Percentiles rank a stretch among this genome's conserved stretches.
phyloP scores from a whole-genome alignment of 2,888 invertebrate species.

The Lithophane semibrunnea region DNA sequence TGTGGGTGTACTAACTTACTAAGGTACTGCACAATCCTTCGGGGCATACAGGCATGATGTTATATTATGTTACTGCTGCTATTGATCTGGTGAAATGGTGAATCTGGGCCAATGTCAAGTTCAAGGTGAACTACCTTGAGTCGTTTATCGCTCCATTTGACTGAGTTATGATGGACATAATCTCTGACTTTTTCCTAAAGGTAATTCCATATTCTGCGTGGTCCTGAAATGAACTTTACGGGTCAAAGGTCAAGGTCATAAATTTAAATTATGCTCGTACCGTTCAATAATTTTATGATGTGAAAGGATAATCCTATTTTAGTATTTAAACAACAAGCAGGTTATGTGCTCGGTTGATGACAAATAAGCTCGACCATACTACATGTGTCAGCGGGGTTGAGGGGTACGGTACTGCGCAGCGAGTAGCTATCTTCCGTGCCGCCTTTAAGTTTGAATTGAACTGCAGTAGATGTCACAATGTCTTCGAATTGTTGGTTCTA shows the following conservation, averaged over 20 bases:
- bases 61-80: no score
- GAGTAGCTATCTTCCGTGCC: no score
- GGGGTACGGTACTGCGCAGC: no score
- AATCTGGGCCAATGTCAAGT: neutral
- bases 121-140: neutral
- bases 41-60: no score
- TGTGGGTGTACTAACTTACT: no score
- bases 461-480: no score
- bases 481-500: no score
- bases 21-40: no score
- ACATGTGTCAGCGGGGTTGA: no score
- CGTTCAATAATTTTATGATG: neutral
- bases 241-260: conserved; percentile 1
- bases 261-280: neutral
- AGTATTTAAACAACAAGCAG: neutral
- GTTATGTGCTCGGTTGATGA: no score
- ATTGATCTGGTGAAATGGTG: neutral
- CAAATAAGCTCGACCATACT: no score
- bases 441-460: no score
- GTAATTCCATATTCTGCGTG: neutral
- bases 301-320: neutral
- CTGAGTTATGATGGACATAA: conserved; percentile 10
- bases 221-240: neutral
- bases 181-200: conserved; percentile 7
- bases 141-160: neutral